These are phyloP conservation scores for Gastracanthus pulcherrimus DNA, from an alignment of 2,888 invertebrate genomes.

Conservation along the genomic window DNA sequence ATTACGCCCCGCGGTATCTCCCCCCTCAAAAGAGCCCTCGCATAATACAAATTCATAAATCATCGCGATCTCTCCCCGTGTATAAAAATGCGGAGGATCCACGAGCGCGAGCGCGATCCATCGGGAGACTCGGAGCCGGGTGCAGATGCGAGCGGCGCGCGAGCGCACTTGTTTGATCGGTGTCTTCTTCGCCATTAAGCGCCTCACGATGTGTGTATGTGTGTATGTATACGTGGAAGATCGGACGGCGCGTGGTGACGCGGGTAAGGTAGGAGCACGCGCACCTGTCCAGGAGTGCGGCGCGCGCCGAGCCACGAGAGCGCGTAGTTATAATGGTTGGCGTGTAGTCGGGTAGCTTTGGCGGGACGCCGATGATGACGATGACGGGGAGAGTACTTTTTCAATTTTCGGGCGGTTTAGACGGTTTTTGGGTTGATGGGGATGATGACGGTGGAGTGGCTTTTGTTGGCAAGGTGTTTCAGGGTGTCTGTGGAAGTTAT, in stretches of 20 bases:
- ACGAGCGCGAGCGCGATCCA: neutral
- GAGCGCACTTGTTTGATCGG: conserved; percentile 55
- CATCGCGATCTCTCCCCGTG: conserved; percentile 5
- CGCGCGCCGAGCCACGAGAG: neutral
- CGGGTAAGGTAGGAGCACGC: conserved; percentile 19
- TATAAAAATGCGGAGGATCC: conserved; percentile 29
- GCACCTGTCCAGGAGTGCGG: conserved; percentile 34
- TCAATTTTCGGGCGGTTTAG: neutral
- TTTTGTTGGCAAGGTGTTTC: no score
- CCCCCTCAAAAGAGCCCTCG: neutral
- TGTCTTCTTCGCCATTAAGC: conserved; percentile 56
- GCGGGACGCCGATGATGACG: conserved; percentile 19
- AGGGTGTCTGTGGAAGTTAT: no score
- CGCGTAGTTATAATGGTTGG: neutral
- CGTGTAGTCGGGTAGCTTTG: neutral
- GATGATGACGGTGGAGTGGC: no score
- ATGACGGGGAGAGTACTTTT: conserved; percentile 6
- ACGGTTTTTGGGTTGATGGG: no score
- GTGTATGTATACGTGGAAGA: no score
- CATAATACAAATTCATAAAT: conserved; percentile 48
- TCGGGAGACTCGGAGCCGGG: neutral
- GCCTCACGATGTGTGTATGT: no score
- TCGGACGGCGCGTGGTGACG: neutral
- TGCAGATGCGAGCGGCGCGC: conserved; percentile 46
- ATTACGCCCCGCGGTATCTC: neutral